Conservation (phyloP, 1,140 invertebrate species). For the Atopsyche davidsoni region DNA sequence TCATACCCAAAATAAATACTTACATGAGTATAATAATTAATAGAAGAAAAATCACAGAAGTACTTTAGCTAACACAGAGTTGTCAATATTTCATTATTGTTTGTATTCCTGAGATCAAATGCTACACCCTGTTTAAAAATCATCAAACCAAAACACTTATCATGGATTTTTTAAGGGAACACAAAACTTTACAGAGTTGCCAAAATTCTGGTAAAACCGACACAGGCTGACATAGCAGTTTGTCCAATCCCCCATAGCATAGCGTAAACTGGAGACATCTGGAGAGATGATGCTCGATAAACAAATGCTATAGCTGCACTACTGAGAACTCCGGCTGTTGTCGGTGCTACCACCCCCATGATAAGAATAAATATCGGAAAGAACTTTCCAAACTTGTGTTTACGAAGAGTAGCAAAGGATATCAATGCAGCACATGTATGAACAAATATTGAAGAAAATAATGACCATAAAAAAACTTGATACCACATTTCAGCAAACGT, state of each 20-base stretch:
- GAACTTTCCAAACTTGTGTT: constrained; percentile 90
- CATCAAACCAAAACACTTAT: constrained; percentile 5
- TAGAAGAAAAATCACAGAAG: too few relatives aligned
- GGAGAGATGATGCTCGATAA: constrained; percentile 79
- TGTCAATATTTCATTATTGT: background rate
- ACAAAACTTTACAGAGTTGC: constrained; percentile 72
- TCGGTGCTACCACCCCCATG: constrained; percentile 80
- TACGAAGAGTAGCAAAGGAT: constrained; percentile 81
- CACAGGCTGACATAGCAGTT: constrained; percentile 78
- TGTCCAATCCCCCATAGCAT: constrained; percentile 91
- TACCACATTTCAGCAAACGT: constrained; percentile 91
- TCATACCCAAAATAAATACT: too few relatives aligned
- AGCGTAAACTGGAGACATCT: constrained; percentile 85
- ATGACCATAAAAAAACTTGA: constrained; percentile 87
- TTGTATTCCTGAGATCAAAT: constrained; percentile 9
- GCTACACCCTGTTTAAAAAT: constrained; percentile 9
- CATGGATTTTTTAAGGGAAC: background rate
- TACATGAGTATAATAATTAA: too few relatives aligned
- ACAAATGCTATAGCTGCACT: constrained; percentile 92
- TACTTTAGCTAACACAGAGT: too few relatives aligned
- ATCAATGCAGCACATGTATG: constrained; percentile 86
- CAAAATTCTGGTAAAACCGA: constrained; percentile 88
- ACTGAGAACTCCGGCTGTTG: constrained; percentile 81
- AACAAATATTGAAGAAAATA: constrained; percentile 89
- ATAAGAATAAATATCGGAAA: constrained; percentile 81